Percentiles rank a stretch among this genome's conserved stretches.
These are phyloP conservation scores for Equus quagga DNA, from an alignment of 2,113 vertebrate species.

Conservation along the genomic window DNA sequence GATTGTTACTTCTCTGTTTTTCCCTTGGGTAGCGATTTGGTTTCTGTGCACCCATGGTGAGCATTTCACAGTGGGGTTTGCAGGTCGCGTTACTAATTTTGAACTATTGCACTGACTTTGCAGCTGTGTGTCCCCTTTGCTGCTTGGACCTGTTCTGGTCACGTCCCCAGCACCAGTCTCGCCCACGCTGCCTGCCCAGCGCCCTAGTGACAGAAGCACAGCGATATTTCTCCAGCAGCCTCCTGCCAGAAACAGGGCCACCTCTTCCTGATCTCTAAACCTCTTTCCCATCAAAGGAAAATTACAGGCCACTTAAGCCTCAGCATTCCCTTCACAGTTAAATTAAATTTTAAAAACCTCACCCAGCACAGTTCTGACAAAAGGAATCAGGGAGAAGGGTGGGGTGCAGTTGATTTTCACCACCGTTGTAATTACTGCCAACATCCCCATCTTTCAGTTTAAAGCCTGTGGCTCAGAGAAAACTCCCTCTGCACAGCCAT, in stretches of 20 bases:
- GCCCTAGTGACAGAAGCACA: not conserved
- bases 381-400: no score
- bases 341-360: not conserved
- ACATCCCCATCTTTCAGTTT: not conserved
- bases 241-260: not conserved
- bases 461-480: not conserved
- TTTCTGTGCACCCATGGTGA: fast-evolving
- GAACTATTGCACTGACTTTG: no score
- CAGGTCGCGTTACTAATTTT: fast-evolving
- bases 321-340: not conserved
- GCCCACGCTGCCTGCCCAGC: no score
- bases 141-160: not conserved
- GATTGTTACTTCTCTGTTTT: not conserved
- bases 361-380: no score
- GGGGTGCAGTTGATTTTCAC: not conserved
- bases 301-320: not conserved
- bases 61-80: not conserved
- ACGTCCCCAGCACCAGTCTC: fast-evolving
- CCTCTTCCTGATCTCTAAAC: not conserved
- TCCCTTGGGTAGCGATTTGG: not conserved
- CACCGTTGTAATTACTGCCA: not conserved
- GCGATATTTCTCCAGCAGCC: not conserved
- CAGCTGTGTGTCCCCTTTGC: no score
- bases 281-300: not conserved
- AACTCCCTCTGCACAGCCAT: not conserved